Base-by-base conservation (phyloP, 2,888 invertebrate genomes). In the Urechis unicinctus region DNA sequence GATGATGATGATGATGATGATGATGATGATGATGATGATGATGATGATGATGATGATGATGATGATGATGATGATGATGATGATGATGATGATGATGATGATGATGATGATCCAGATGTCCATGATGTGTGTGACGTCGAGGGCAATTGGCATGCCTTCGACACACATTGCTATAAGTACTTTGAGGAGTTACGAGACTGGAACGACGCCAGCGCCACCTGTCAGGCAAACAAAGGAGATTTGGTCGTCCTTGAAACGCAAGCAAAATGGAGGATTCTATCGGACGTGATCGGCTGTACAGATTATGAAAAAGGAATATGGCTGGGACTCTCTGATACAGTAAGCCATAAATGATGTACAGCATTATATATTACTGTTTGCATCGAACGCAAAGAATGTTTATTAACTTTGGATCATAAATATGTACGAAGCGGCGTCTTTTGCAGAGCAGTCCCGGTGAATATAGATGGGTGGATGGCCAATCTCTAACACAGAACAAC, bases 51-150 rank as follows among this genome's bases (percentile, higher is more conserved):
- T n/a, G n/a, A n/a, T n/a, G n/a, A n/a, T n/a, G n/a, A n/a, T n/a
- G n/a, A n/a, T n/a, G n/a, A n/a, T n/a, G n/a, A n/a, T n/a, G n/a
- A n/a, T n/a, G n/a, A n/a, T n/a, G n/a, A n/a, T n/a, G n/a, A n/a
- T n/a, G n/a, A n/a, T n/a, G n/a, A n/a, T n/a, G n/a, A n/a, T n/a
- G n/a, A n/a, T n/a, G n/a, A n/a, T n/a, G n/a, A n/a, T n/a, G n/a
- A n/a, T n/a, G n/a, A n/a, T n/a, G n/a, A n/a, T n/a, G n/a, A n/a
- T n/a, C n/a, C n/a, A 58, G 58, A 55, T 22, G 28, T 52, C 5
- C 31, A 31, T 22, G 56, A 56, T 36, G 44, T 41, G 28, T 59
- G 59, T 50, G 59, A 59, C 50, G 42, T 51, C 5, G 59, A 53
- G 31, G 43, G 26, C 25, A 55, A 55, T n/a, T 59, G 59, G 56